phyloP scores from a whole-genome alignment of 2,113 vertebrate genomes.

The Thomomys bottae region DNA sequence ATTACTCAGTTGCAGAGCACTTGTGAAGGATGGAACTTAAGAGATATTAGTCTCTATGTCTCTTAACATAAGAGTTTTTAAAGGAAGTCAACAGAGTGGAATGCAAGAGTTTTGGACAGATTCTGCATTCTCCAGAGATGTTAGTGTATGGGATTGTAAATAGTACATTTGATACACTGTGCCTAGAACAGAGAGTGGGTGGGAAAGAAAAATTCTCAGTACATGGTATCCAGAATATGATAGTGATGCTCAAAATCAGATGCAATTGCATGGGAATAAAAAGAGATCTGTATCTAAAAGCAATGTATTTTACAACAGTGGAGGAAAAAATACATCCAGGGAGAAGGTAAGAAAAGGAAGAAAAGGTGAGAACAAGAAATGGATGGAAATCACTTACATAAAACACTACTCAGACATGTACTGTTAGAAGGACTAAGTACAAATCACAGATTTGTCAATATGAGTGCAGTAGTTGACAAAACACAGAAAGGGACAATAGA shows the following conservation, averaged over 20 bases:
- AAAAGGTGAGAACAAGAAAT: background rate
- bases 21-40: conserved; percentile 62
- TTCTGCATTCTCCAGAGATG: background rate
- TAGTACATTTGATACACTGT: background rate
- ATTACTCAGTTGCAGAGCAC: conserved; percentile 44
- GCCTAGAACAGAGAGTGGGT: background rate
- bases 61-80: background rate
- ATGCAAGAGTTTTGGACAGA: background rate
- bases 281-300: background rate
- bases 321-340: background rate
- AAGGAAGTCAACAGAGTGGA: background rate
- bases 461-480: too few relatives aligned
- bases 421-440: background rate
- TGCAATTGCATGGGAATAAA: background rate
- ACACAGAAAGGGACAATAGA: background rate
- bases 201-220: background rate
- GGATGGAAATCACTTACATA: background rate
- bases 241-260: conserved; percentile 1
- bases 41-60: background rate
- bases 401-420: background rate
- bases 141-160: background rate
- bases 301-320: background rate
- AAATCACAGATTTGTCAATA: background rate
- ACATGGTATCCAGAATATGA: background rate
- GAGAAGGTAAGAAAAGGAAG: background rate